phyloP scores from a whole-genome alignment of 2,113 vertebrate species.

The Sula dactylatra region DNA sequence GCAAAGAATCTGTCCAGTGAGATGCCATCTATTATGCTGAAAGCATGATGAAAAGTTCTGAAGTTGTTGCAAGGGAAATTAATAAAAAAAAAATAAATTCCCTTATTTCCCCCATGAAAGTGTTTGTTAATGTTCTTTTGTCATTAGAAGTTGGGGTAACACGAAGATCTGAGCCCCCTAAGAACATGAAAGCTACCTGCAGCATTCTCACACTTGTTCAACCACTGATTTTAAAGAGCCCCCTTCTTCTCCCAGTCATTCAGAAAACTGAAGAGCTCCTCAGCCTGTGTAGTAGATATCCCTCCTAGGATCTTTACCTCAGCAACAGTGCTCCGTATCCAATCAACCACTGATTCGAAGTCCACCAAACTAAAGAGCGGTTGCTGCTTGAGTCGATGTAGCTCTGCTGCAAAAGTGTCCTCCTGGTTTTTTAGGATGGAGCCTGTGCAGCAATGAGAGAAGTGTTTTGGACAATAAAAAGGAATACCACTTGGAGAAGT shows the following conservation, averaged over 20 bases:
- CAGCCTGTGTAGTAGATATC: neutral
- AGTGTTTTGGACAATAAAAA: neutral
- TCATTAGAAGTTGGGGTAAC: neutral
- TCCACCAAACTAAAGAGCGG: conserved; percentile 91
- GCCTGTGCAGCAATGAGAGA: conserved; percentile 68
- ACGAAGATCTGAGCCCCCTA: neutral
- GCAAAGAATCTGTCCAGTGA: neutral
- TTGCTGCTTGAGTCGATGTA: conserved; percentile 94
- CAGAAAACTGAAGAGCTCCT: neutral
- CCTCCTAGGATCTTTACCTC: conserved; percentile 77
- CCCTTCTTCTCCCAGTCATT: neutral
- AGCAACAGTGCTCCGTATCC: conserved; percentile 92
- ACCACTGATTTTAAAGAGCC: neutral
- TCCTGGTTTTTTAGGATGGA: conserved; percentile 97
- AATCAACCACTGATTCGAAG: conserved; percentile 93
- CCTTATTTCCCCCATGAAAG: neutral
- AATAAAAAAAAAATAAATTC: neutral
- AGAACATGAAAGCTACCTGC: neutral
- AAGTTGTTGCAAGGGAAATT: neutral
- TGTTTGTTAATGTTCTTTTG: neutral
- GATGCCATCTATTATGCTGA: neutral
- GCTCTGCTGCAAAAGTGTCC: conserved; percentile 89
- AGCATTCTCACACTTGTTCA: neutral
- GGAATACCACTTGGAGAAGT: neutral
- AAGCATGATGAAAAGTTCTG: neutral